Percentiles rank a stretch among this genome's conserved stretches.
These are phyloP conservation scores for Ateles fusciceps DNA, from an alignment of 2,797 vertebrate genomes.

Conservation along the genomic window DNA sequence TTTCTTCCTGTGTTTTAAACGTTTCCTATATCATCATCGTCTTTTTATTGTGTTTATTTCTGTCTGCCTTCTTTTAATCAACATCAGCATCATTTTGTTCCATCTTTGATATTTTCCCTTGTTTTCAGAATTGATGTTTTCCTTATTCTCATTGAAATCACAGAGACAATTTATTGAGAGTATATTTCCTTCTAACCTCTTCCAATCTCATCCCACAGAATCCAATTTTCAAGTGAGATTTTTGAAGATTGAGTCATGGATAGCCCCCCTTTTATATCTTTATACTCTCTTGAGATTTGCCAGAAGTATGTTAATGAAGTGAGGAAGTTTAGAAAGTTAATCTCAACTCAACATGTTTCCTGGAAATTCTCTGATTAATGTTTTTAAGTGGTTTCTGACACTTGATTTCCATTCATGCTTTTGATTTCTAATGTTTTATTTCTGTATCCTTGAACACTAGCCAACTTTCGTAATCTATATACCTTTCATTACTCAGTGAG, in stretches of 20 bases:
- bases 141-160: background rate
- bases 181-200: background rate
- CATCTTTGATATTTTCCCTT: background rate
- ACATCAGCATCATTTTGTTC: background rate
- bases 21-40: background rate
- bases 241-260: background rate
- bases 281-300: background rate
- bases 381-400: slow-evolving; percentile 68
- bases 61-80: background rate
- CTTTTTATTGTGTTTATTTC: background rate
- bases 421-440: background rate
- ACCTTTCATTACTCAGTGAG: slow-evolving; percentile 31
- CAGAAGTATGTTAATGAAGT: background rate
- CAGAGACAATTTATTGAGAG: background rate
- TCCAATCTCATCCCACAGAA: background rate
- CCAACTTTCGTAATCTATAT: slow-evolving; percentile 10
- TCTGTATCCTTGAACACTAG: background rate
- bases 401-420: slow-evolving; percentile 21
- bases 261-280: background rate
- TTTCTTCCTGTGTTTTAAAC: background rate
- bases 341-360: slow-evolving; percentile 43
- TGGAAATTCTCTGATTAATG: slow-evolving; percentile 61
- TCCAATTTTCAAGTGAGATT: background rate
- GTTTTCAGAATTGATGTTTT: background rate
- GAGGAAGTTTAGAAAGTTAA: background rate